Base-by-base conservation (phyloP, 2,888 invertebrate genomes). In the Caradrina kadenii region DNA sequence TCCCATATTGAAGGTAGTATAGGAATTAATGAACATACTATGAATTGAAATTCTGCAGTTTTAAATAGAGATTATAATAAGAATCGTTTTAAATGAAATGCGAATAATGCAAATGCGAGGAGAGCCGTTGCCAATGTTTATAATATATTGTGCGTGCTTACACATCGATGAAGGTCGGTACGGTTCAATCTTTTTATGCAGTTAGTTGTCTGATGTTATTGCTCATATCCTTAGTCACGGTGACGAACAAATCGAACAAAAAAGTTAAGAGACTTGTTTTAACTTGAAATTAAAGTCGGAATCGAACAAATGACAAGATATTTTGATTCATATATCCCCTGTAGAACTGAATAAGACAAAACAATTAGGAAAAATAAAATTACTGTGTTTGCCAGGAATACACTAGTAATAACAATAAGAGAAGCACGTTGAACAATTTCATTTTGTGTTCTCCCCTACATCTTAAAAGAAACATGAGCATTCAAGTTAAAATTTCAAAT, bases 131-230 rank as follows among this genome's bases (percentile, higher is more conserved):
- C 66, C 82, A 73, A 79, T 83, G 83, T 83, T 84, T 84, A 83
- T 82, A 82, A 73, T 76, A 73, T 76, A 82, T 76, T 74, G 80
- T 76, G 70, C 79, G 61, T 80, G 84, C 73, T 70, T 79, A 83
- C 78, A 79, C 74, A 80, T 82, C 75, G 69, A 69, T 55, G 77
- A 82, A 85, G 82, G 84, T 78, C 76, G 71, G 67, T 68, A 50
- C 56, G 56, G 75, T 82, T 76, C 79, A 55, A 71, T 73, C 68
- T 81, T 81, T 80, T 75, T 72, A 76, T 74, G 80, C 78, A 74
- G 69, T 69, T 74, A 77, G 64, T 66, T 67, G 53, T 68, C 61
- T 66, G 55, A 66, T 71, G 60, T 62, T 69, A 74, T 59, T 76
- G 50, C 60, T 76, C 15, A 62, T 66, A 68, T 63, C 53, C 52